Evolutionary conservation across 2,797 vertebrate genomes (phyloP).

Genomic region (Myotis findleyi): DNA sequence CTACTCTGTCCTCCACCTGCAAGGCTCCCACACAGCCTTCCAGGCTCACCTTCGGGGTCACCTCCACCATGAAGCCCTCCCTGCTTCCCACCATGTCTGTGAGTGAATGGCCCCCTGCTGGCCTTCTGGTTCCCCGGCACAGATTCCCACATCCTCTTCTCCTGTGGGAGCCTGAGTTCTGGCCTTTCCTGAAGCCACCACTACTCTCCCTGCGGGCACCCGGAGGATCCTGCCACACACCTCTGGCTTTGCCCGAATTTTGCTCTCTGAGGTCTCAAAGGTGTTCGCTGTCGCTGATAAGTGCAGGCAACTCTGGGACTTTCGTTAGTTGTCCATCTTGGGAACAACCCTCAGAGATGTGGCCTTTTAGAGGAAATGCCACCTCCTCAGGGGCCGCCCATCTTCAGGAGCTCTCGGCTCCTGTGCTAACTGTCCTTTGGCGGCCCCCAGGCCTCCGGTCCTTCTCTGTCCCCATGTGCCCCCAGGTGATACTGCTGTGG

Average conservation of each 20-base stretch:
- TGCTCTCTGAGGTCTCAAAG: background rate
- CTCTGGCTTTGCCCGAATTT: background rate
- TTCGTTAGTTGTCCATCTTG: background rate
- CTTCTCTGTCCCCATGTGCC: background rate
- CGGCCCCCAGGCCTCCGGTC: background rate
- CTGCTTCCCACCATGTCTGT: background rate
- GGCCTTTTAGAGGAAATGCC: background rate
- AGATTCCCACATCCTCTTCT: background rate
- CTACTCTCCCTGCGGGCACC: background rate
- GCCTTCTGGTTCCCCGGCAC: background rate
- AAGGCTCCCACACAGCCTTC: background rate
- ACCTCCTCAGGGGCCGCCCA: fast-evolving
- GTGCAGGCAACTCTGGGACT: background rate
- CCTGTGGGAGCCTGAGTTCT: background rate
- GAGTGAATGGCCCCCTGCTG: background rate
- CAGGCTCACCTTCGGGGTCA: background rate
- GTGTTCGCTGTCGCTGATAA: background rate
- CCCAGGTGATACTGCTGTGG: no score
- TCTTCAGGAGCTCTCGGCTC: background rate
- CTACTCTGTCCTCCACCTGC: background rate
- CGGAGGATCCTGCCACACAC: no score
- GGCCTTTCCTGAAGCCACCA: background rate
- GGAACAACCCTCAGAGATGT: background rate
- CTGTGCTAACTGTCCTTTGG: background rate
- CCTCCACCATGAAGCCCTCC: background rate